These are phyloP conservation scores for Brenthis hecate DNA, from an alignment of 2,888 invertebrate genomes.

Conservation along the genomic window DNA sequence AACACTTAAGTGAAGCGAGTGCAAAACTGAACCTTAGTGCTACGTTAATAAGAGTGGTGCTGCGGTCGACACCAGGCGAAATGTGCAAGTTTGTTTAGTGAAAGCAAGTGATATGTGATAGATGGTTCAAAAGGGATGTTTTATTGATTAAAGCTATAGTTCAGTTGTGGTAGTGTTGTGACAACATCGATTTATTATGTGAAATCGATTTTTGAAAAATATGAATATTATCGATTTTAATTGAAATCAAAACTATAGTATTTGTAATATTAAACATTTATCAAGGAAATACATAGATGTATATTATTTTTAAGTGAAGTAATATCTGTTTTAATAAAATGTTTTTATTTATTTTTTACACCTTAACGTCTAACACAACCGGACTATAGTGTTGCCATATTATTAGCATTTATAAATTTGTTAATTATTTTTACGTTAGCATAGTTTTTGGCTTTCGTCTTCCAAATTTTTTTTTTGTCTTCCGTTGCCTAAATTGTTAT, in stretches of 20 bases:
- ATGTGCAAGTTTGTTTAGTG: conserved; percentile 56
- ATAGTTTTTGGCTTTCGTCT: conserved; percentile 55
- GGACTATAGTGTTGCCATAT: conserved; percentile 54
- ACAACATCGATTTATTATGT: not conserved
- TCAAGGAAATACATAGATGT: not conserved
- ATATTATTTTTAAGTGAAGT: not conserved
- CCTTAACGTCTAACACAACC: conserved; percentile 6
- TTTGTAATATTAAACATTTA: not conserved
- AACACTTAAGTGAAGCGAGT: conserved; percentile 25
- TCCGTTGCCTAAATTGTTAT: conserved; percentile 47
- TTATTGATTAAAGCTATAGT: conserved; percentile 1
- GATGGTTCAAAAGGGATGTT: not conserved
- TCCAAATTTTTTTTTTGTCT: conserved; percentile 62
- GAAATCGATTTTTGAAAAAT: too few relatives aligned
- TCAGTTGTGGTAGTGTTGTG: conserved; percentile 6
- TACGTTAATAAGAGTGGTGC: conserved; percentile 40
- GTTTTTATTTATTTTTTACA: not conserved
- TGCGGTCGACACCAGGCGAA: conserved; percentile 39
- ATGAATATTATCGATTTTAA: not conserved
- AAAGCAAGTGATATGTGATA: conserved; percentile 35
- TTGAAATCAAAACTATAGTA: not conserved
- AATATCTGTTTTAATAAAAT: too few relatives aligned
- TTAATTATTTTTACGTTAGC: conserved; percentile 37
- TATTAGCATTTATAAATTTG: conserved; percentile 52
- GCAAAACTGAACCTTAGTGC: conserved; percentile 26